A percentile compares a stretch with the other conserved stretches of the same genome.
These are phyloP conservation scores for Acronicta alni DNA, from an alignment of 2,888 invertebrate species.

Conservation along the genomic window DNA sequence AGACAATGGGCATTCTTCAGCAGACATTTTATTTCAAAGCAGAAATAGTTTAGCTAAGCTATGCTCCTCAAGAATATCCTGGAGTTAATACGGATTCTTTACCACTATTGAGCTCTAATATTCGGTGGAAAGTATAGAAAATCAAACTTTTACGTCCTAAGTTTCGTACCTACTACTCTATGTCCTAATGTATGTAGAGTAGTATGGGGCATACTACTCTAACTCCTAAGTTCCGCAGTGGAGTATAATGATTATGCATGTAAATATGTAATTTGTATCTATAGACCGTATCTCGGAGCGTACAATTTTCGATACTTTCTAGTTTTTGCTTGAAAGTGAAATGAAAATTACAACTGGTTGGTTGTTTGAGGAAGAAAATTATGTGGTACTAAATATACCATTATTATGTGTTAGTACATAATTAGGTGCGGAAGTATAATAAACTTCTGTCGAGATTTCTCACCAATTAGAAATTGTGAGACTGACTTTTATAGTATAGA, in stretches of 20 bases:
- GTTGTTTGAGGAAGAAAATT: conserved; percentile 49
- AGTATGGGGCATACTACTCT: no score
- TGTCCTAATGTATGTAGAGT: no score
- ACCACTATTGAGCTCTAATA: no score
- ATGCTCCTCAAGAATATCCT: no score
- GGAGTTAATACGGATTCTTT: no score
- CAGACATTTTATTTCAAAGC: no score
- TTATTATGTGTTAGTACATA: conserved; percentile 18
- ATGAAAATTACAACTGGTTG: conserved; percentile 45
- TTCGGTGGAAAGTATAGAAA: no score
- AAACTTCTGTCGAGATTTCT: conserved; percentile 17
- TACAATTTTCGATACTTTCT: conserved; percentile 66
- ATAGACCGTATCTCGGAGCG: conserved; percentile 46
- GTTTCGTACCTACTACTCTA: no score
- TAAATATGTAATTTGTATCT: conserved; percentile 51
- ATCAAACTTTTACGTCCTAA: no score
- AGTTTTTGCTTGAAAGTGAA: conserved; percentile 62
- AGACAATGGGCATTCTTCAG: no score
- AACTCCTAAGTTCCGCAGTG: conserved; percentile 3
- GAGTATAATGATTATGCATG: conserved; percentile 31
- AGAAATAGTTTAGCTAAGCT: no score
- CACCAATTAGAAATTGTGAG: neutral
- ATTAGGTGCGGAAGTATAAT: conserved; percentile 34
- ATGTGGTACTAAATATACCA: conserved; percentile 18
- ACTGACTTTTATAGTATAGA: conserved; percentile 1